phyloP scores from a whole-genome alignment of 1,140 invertebrate species.

The Drosophila trapezifrons region DNA sequence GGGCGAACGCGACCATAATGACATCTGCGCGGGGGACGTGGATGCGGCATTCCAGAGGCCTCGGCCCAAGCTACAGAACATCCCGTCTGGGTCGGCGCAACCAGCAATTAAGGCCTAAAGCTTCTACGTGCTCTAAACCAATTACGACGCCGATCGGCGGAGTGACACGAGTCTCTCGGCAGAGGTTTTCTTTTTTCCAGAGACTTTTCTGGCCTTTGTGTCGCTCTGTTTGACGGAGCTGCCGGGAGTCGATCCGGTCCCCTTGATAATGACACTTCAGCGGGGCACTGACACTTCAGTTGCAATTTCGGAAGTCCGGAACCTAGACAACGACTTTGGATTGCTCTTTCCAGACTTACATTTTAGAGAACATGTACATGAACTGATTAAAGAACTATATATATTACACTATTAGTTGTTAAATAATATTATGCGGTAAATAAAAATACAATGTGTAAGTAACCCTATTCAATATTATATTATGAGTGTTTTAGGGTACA shows the following conservation, averaged over 20 bases:
- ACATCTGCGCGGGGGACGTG: slow-evolving; percentile 32
- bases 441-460: too few species aligned
- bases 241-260: slow-evolving; percentile 22
- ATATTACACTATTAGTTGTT: too few species aligned
- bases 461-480: too few species aligned
- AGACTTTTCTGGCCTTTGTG: background rate
- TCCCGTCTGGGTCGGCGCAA: slow-evolving; percentile 37
- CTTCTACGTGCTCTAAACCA: slow-evolving; percentile 68
- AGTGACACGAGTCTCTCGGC: slow-evolving; percentile 60
- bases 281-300: slow-evolving; percentile 9
- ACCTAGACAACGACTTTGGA: background rate
- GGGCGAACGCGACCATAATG: slow-evolving; percentile 35
- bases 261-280: slow-evolving; percentile 24
- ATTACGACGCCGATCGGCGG: slow-evolving; percentile 44
- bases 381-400: too few species aligned
- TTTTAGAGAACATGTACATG: too few species aligned
- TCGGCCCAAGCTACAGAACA: slow-evolving; percentile 32
- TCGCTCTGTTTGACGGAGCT: slow-evolving; percentile 14
- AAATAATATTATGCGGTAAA: too few species aligned
- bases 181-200: background rate
- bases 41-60: background rate
- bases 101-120: slow-evolving; percentile 57
- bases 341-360: background rate
- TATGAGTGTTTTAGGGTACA: too few species aligned
- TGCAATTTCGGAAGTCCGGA: slow-evolving; percentile 1